Base-by-base conservation (phyloP, 2,888 invertebrate species). In the Polyommatus iphigenia region DNA sequence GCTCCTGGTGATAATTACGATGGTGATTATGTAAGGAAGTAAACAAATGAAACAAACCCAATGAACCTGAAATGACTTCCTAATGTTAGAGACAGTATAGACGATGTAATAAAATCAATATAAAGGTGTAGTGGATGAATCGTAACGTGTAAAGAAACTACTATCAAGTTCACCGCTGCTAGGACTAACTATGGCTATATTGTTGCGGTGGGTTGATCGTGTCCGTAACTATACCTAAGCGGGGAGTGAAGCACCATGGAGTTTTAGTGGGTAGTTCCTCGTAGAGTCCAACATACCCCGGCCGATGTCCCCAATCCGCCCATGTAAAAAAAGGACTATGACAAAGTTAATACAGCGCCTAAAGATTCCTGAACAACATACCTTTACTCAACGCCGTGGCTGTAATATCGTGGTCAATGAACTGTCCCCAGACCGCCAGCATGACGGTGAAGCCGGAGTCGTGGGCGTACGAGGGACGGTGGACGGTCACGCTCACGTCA, bases 391-490 rank as follows among this genome's bases (percentile, higher is more conserved):
- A 89, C 0, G 98, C 97, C 0, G 98, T 98, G 8, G 97, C 97
- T 0, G 98, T 97, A 78, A 98, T 96, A 82, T 98, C 98, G 83
- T 98, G 98, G 88, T 98, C 98, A 18, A 98, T 86, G 88, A 98
- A 98, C 91, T 98, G 98, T 0, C 98, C 98, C 95, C 97, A 98
- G 6, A 98, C 97, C 0, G 98, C 98, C 80, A 98, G 87, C 96
- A 98, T 97, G 0, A 97, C 97, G 0, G 97, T 96, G 87, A 98
- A 97, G 81, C 95, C 93, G 0, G 96, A 95, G 88, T 98, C 97
- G 75, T 96, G 96, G 59, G 95, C 95, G 85, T 97, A 96, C 81
- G 96, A 95, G 0, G 97, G 96, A 0, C 97, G 94, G 87, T 97
- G 97, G 0, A 98, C 96, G 29, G 95, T 94, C 20, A 96, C 88